Evolutionary conservation across 2,888 invertebrate species (phyloP).

Genomic region (Eurois occulta): DNA sequence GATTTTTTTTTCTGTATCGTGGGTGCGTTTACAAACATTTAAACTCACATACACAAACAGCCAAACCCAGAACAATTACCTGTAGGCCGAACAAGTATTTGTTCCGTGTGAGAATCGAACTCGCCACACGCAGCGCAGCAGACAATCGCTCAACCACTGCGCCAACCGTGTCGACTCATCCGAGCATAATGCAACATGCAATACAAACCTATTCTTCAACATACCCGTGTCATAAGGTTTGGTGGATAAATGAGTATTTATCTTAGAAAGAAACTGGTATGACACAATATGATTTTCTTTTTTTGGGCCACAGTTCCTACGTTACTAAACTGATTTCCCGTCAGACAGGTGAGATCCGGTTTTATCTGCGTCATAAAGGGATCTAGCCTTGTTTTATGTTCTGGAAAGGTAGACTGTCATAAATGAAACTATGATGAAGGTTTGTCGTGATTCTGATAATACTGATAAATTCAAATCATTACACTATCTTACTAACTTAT

Average conservation of each 20-base stretch:
- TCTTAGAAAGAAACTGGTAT: background rate
- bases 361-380: constrained; percentile 23
- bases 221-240: background rate
- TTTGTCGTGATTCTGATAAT: constrained; percentile 3
- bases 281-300: constrained; percentile 11
- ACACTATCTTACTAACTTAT: background rate
- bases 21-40: too few species aligned
- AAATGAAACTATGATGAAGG: constrained; percentile 21
- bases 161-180: too few species aligned
- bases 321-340: constrained; percentile 43
- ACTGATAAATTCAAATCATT: background rate
- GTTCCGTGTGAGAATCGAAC: too few species aligned
- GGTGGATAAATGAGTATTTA: background rate
- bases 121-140: too few species aligned
- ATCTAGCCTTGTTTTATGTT: constrained; percentile 13
- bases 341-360: constrained; percentile 31
- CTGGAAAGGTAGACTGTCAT: background rate
- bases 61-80: too few species aligned
- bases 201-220: background rate
- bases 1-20: too few species aligned
- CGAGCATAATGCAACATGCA: background rate
- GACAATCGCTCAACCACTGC: too few species aligned
- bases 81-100: too few species aligned
- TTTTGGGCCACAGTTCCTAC: constrained; percentile 17
- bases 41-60: too few species aligned